phyloP scores from a whole-genome alignment of 1,140 invertebrate species.

The Patella vulgata region DNA sequence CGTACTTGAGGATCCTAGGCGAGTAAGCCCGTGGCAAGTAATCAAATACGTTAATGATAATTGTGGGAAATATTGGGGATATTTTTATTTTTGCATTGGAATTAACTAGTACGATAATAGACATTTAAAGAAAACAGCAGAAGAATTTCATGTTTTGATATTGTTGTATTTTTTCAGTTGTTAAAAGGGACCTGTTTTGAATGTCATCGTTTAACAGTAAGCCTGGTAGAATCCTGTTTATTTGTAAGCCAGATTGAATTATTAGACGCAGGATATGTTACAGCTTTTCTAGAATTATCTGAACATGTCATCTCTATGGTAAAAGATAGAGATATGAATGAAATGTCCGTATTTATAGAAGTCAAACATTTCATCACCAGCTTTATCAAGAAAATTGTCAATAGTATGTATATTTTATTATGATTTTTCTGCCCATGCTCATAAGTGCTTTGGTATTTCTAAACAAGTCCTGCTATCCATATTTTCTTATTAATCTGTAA shows the following conservation, averaged over 20 bases:
- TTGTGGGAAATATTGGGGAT: too few relatives aligned
- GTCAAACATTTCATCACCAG: background rate
- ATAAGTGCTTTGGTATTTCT: background rate
- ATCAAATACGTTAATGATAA: too few relatives aligned
- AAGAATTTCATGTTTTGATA: too few relatives aligned
- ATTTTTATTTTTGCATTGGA: too few relatives aligned
- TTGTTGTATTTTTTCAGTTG: conserved; percentile 69
- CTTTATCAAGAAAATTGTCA: conserved; percentile 1
- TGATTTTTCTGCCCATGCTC: background rate
- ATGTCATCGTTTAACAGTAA: conserved; percentile 66
- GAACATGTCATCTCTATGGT: conserved; percentile 55
- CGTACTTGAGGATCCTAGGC: too few relatives aligned
- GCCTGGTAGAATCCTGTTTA: conserved; percentile 57
- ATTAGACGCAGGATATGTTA: conserved; percentile 79
- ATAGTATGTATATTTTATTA: background rate
- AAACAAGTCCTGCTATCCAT: too few relatives aligned
- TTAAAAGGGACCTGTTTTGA: conserved; percentile 72
- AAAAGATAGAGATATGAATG: conserved; percentile 10
- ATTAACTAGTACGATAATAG: too few relatives aligned
- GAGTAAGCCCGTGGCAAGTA: too few relatives aligned
- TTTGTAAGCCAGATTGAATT: conserved; percentile 80
- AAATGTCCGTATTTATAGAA: conserved; percentile 2
- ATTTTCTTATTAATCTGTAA: background rate
- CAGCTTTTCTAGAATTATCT: conserved; percentile 75
- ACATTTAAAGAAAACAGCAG: too few relatives aligned